These are phyloP conservation scores for Recurvirostra avosetta DNA, from an alignment of 2,113 vertebrate species.

Conservation along the genomic window DNA sequence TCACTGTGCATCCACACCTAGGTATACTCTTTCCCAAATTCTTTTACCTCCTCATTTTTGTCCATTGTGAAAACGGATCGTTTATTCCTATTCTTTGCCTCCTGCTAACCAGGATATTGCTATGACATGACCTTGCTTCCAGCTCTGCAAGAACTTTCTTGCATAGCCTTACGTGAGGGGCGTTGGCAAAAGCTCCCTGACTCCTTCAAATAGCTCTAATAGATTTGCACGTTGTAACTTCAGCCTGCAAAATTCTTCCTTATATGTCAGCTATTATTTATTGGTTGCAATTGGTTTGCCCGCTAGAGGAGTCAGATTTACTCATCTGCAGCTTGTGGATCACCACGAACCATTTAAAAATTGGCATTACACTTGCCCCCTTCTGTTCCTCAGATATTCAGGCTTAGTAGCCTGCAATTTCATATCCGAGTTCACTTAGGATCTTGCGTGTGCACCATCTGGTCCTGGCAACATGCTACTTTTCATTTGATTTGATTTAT, in stretches of 20 bases:
- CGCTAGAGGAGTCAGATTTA: background rate
- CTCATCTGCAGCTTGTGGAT: conserved; percentile 2
- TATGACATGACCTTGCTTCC: background rate
- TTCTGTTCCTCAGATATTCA: conserved; percentile 42
- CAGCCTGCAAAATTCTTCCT: background rate
- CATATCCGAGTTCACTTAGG: background rate
- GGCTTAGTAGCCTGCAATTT: conserved; percentile 21
- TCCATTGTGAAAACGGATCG: background rate
- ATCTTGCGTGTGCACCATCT: conserved; percentile 31
- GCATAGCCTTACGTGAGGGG: background rate
- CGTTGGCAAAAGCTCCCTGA: background rate
- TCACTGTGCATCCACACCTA: background rate
- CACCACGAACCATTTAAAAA: conserved; percentile 10
- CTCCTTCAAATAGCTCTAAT: background rate
- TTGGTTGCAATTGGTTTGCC: background rate
- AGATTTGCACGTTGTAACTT: background rate
- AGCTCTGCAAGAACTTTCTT: background rate
- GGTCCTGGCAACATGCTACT: background rate
- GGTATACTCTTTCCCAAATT: background rate
- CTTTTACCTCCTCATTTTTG: background rate
- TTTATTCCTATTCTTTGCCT: background rate
- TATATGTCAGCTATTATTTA: background rate
- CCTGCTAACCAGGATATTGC: background rate
- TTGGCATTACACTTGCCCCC: conserved; percentile 19
- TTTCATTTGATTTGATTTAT: background rate